These are phyloP conservation scores for Lepidostoma basale DNA, from an alignment of 1,140 invertebrate species.

Conservation along the genomic window DNA sequence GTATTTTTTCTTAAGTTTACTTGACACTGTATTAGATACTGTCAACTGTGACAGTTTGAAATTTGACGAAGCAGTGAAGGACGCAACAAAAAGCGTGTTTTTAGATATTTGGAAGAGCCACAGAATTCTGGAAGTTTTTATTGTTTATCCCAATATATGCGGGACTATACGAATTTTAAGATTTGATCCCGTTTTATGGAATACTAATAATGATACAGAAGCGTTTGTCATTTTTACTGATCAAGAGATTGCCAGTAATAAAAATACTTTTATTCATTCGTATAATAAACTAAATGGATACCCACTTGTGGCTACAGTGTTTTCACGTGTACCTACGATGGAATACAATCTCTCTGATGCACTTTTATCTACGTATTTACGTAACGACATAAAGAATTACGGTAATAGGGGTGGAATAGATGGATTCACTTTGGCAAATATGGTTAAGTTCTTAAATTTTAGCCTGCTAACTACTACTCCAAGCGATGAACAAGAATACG, in stretches of 20 bases:
- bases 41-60: not conserved
- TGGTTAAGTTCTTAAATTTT: conserved; percentile 53
- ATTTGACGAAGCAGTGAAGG: not conserved
- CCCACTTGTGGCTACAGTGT: conserved; percentile 37
- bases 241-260: conserved; percentile 3
- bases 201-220: not conserved
- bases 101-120: conserved; percentile 24
- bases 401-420: conserved; percentile 48
- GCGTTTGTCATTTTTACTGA: conserved; percentile 10
- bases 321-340: conserved; percentile 30
- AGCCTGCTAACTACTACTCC: conserved; percentile 42
- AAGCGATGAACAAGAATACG: conserved; percentile 48
- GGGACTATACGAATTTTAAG: conserved; percentile 24
- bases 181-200: conserved; percentile 34
- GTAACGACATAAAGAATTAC: conserved; percentile 23
- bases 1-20: conserved; percentile 19
- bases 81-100: conserved; percentile 16
- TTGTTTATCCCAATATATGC: conserved; percentile 34
- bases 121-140: conserved; percentile 27
- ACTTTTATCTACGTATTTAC: conserved; percentile 35
- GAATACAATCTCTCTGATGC: conserved; percentile 31
- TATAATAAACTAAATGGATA: conserved; percentile 38
- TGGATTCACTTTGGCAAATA: conserved; percentile 48
- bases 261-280: conserved; percentile 11
- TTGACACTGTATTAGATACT: not conserved